phyloP scores from a whole-genome alignment of 2,888 invertebrate species.

The Muschampia plurimacula region DNA sequence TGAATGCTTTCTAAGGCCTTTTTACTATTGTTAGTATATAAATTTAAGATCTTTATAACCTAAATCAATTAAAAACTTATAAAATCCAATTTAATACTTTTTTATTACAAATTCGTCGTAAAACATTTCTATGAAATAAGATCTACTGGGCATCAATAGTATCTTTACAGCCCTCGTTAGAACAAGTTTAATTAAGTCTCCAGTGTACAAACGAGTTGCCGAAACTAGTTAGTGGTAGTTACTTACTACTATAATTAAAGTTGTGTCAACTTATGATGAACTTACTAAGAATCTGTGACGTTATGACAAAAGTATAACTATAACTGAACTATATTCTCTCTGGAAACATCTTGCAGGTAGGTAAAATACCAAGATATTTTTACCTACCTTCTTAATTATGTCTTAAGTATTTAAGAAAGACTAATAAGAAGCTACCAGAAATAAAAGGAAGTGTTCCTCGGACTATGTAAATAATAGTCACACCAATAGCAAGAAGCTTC shows the following conservation, averaged over 20 bases:
- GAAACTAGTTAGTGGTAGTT: slow-evolving; percentile 69
- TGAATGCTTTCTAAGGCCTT: too few relatives aligned
- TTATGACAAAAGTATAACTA: neutral
- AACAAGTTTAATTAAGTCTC: slow-evolving; percentile 70
- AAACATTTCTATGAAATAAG: slow-evolving; percentile 23
- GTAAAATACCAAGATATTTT: too few relatives aligned
- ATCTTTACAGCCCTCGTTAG: slow-evolving; percentile 36
- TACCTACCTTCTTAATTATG: too few relatives aligned
- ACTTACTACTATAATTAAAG: slow-evolving; percentile 72
- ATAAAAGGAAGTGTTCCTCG: too few relatives aligned
- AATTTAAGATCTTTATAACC: too few relatives aligned
- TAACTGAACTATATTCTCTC: neutral
- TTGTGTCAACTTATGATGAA: slow-evolving; percentile 64
- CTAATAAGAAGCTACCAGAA: too few relatives aligned
- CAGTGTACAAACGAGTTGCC: slow-evolving; percentile 70
- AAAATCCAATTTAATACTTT: neutral
- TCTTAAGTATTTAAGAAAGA: too few relatives aligned
- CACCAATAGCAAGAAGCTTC: too few relatives aligned
- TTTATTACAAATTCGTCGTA: slow-evolving; percentile 4
- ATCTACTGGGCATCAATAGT: slow-evolving; percentile 27
- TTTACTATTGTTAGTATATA: too few relatives aligned
- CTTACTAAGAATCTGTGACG: slow-evolving; percentile 47
- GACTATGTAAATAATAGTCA: too few relatives aligned
- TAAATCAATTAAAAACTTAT: neutral
- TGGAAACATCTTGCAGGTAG: too few relatives aligned